Conservation (phyloP, 2,888 invertebrate genomes). For the Spodoptera picta region DNA sequence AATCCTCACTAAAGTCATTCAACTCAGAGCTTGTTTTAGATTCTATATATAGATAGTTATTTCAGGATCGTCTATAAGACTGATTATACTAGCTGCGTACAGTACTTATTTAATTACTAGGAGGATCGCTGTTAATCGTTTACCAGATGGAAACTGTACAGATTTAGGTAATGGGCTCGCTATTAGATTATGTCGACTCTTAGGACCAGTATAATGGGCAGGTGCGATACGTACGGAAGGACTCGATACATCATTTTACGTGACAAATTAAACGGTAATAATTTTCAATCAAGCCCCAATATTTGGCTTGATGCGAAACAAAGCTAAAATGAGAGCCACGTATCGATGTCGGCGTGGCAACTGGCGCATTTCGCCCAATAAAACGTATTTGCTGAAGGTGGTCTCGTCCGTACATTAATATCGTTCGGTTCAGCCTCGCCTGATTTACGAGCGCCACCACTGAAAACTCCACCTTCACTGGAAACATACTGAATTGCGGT, state of each 20-base stretch:
- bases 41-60: slow-evolving; percentile 23
- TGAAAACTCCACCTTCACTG: slow-evolving; percentile 64
- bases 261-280: slow-evolving; percentile 40
- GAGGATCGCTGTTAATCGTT: not conserved
- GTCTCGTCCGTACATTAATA: slow-evolving; percentile 63
- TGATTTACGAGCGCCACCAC: slow-evolving; percentile 63
- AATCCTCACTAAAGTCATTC: slow-evolving; percentile 26
- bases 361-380: slow-evolving; percentile 59
- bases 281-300: slow-evolving; percentile 47
- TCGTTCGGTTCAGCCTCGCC: slow-evolving; percentile 59
- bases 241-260: slow-evolving; percentile 8
- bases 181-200: slow-evolving; percentile 6
- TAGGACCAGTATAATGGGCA: not conserved
- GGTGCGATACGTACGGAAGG: not conserved
- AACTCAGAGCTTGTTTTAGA: slow-evolving; percentile 21
- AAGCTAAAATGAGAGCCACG: slow-evolving; percentile 48
- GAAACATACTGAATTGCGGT: slow-evolving; percentile 44
- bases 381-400: slow-evolving; percentile 63
- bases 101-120: too few species aligned
- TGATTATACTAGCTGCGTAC: not conserved
- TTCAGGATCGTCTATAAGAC: slow-evolving; percentile 1
- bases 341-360: slow-evolving; percentile 41
- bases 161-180: slow-evolving; percentile 1
- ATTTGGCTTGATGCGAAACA: slow-evolving; percentile 45
- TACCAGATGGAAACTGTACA: not conserved